Percentiles rank a stretch among this genome's conserved stretches.
These are phyloP conservation scores for Hippotragus niger DNA, from an alignment of 2,113 vertebrate species.

Conservation along the genomic window DNA sequence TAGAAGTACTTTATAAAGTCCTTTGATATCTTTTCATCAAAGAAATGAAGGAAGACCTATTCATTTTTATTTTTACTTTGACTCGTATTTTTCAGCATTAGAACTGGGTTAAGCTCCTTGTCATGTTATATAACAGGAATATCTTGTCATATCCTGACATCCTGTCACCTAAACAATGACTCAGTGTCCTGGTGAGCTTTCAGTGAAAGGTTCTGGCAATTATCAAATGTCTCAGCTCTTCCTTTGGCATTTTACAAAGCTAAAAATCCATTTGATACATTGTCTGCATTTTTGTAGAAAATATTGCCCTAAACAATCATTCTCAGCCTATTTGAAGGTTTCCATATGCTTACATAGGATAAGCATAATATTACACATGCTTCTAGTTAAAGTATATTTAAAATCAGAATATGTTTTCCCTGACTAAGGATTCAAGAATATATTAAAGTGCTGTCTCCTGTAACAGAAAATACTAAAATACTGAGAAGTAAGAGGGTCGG, in stretches of 20 bases:
- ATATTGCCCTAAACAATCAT: background rate
- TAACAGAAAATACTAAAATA: background rate
- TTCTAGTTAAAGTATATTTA: background rate
- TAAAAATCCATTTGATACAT: constrained; percentile 37
- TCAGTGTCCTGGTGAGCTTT: constrained; percentile 28
- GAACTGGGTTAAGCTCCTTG: constrained; percentile 63
- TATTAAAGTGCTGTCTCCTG: background rate
- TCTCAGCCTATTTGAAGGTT: constrained; percentile 3
- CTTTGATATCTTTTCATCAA: constrained; percentile 69
- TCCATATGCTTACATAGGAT: constrained; percentile 27
- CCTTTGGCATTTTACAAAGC: constrained; percentile 50
- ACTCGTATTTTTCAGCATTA: constrained; percentile 31
- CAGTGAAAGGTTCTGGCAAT: constrained; percentile 52
- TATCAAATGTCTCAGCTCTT: constrained; percentile 31
- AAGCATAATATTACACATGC: background rate
- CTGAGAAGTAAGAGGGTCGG: background rate
- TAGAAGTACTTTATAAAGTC: constrained; percentile 43
- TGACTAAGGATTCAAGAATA: background rate
- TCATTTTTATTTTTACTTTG: constrained; percentile 68
- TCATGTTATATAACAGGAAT: constrained; percentile 63
- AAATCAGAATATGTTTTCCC: background rate
- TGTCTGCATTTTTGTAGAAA: constrained; percentile 45
- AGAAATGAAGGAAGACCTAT: constrained; percentile 60
- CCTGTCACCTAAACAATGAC: constrained; percentile 56
- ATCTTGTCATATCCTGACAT: constrained; percentile 66